A percentile compares a stretch with the other conserved stretches of the same genome.
Conservation (phyloP, 2,888 invertebrate species). For the Hybos culiciformis region DNA sequence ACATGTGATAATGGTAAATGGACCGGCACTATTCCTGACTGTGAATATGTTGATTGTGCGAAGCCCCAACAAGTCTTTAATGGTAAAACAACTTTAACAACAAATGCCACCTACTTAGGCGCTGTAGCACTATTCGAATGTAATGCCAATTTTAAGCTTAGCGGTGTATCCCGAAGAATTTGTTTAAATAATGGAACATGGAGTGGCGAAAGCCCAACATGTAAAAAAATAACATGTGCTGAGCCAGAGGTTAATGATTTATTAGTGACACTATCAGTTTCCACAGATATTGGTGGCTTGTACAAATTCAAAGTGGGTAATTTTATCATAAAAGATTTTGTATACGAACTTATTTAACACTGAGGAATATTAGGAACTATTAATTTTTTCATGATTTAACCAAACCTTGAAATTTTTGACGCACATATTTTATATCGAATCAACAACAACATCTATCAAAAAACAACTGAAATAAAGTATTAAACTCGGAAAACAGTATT, state of each 20-base stretch:
- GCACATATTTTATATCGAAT: too few species aligned
- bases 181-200: slow-evolving; percentile 84
- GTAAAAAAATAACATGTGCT: slow-evolving; percentile 69
- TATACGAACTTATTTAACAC: too few species aligned
- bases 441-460: too few species aligned
- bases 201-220: slow-evolving; percentile 72
- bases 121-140: slow-evolving; percentile 76
- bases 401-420: too few species aligned
- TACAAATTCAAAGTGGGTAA: too few species aligned
- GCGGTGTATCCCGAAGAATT: slow-evolving; percentile 67
- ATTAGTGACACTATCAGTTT: slow-evolving; percentile 44
- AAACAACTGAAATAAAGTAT: too few species aligned
- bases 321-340: too few species aligned
- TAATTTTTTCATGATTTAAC: too few species aligned
- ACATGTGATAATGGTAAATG: slow-evolving; percentile 76
- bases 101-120: slow-evolving; percentile 81
- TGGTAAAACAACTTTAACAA: slow-evolving; percentile 65
- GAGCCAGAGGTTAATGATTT: slow-evolving; percentile 48
- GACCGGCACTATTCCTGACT: slow-evolving; percentile 71
- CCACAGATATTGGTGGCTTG: slow-evolving; percentile 25
- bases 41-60: slow-evolving; percentile 83
- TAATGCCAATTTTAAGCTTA: slow-evolving; percentile 62
- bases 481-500: too few species aligned
- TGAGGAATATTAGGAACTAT: too few species aligned
- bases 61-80: slow-evolving; percentile 56